Conservation (phyloP, 1,140 invertebrate genomes). For the Euglossa dilemma region DNA sequence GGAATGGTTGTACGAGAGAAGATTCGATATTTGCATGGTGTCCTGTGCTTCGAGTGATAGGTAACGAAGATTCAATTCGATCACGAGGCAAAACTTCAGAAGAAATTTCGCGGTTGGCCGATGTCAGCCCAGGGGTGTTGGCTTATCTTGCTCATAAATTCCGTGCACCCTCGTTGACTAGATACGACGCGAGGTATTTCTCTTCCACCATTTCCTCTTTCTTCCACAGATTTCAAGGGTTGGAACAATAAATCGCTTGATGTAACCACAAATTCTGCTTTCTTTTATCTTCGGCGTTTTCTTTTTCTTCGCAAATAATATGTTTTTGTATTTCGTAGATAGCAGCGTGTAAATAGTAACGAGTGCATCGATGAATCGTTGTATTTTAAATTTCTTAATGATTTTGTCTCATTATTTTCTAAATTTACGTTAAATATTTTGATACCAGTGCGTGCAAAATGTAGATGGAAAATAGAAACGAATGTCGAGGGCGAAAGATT, state of each 20-base stretch:
- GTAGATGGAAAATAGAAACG: not conserved
- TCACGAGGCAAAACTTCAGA: not conserved
- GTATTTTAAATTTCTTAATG: not conserved
- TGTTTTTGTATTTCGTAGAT: not conserved
- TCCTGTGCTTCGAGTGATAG: not conserved
- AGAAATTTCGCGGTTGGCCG: constrained; percentile 13
- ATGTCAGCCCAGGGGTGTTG: not conserved
- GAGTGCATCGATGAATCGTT: too few relatives aligned
- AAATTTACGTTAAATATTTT: not conserved
- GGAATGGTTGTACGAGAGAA: too few relatives aligned
- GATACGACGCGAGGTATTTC: not conserved
- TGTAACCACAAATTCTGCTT: not conserved
- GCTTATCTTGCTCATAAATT: constrained; percentile 35
- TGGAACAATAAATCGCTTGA: not conserved
- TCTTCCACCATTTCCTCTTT: not conserved
- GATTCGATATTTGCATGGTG: not conserved
- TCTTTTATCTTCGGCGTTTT: not conserved
- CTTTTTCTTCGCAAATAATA: not conserved
- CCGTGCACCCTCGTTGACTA: constrained; percentile 11
- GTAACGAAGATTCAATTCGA: constrained; percentile 21
- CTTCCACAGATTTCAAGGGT: not conserved
- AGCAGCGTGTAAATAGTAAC: not conserved
- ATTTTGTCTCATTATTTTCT: not conserved
- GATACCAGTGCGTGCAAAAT: not conserved
- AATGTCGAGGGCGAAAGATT: not conserved